Base-by-base conservation (phyloP, 2,888 invertebrate genomes). In the Vannuccia rotundouncinata region DNA sequence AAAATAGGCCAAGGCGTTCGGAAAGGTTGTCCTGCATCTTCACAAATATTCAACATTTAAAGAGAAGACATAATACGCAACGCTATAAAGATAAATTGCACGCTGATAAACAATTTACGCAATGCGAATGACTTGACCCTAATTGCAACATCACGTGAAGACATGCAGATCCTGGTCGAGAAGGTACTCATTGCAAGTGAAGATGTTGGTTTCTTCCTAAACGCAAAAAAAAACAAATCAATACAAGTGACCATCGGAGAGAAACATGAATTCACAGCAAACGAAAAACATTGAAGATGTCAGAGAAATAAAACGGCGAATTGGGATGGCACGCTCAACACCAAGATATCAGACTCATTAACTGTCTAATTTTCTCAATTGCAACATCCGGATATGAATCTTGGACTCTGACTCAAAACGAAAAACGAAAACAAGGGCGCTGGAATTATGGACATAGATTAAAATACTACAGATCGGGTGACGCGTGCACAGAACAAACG, bases 331-430 rank as follows among this genome's bases (percentile, higher is more conserved):
- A 66, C 66, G 66, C 66, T 13, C 10, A n/a, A 5, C 66, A 45
- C 45, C 10, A 13, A 45, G 17, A 45, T 45, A 66, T 66, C 66
- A 66, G 66, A 66, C 66, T 66, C 10, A 22, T 66, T 22, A 66
- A 66, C 66, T 66, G 66, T 66, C 22, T 66, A 22, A 66, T 66
- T 22, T 66, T 66, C 66, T 66, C 66, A 22, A 66, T 66, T 22
- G 66, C 17, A 66, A 66, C 66, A 66, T 66, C 13, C 66, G 66
- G 66, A n/a, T 66, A 27, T 22, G 66, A 66, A 66, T 66, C 66
- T 2, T 66, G 66, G 25, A 66, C 66, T 66, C 66, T 66, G 66
- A 66, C 66, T 2, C 66, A 66, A 27, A 66, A 66, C 25, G 66
- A 66, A 22, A 66, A 27, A 66, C 66, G 66, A 66, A 66, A 66